Percentiles rank a stretch among this genome's conserved stretches.
Conservation (phyloP, 2,888 invertebrate species). For the Conus canariensis region DNA sequence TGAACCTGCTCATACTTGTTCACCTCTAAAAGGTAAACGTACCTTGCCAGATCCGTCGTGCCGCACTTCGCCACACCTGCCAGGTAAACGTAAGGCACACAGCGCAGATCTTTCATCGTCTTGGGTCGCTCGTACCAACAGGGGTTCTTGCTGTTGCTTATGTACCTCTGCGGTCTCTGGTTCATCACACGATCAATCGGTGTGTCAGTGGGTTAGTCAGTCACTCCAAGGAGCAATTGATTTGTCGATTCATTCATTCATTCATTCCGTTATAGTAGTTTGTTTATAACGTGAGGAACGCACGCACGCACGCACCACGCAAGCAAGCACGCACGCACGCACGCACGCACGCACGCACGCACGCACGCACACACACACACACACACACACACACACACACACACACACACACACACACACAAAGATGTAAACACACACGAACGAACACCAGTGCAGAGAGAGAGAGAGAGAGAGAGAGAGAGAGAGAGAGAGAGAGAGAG, state of each 20-base stretch:
- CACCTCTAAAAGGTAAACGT: neutral
- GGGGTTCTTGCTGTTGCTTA: constrained; percentile 42
- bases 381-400: no score
- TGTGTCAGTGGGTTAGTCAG: no score
- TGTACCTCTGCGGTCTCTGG: neutral
- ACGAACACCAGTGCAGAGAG: no score
- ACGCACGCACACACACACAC: no score
- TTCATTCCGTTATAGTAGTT: no score
- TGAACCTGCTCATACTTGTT: neutral
- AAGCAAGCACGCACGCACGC: no score
- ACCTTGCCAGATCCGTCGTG: constrained; percentile 39
- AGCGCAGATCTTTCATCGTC: neutral
- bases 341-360: no score
- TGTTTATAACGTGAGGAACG: no score
- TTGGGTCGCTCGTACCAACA: constrained; percentile 42
- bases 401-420: no score
- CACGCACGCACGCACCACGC: neutral
- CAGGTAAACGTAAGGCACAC: constrained; percentile 44
- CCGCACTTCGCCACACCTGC: constrained; percentile 46
- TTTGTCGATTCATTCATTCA: neutral
- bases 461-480: no score
- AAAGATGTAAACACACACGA: no score
- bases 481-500: no score
- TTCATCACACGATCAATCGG: neutral
- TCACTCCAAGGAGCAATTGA: neutral